Evolutionary conservation across 2,888 invertebrate species (phyloP), one percentile per base, ranked within the genome.

Genomic region (Lamellibrachia columna): DNA sequence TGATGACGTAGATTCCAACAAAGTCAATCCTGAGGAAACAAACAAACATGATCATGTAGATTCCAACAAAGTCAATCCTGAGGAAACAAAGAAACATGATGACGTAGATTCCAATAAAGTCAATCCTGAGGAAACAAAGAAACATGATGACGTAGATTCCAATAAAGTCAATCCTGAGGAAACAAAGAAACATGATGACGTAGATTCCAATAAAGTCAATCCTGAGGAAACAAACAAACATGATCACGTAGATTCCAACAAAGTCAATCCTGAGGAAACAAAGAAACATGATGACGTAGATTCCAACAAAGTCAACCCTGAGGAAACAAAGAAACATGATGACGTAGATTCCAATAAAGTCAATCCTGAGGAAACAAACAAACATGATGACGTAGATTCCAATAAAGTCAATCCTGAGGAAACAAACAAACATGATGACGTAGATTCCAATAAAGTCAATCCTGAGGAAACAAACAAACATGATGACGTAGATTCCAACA

Each of bases 361-460:
- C 28, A 28, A 28, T 28, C 28, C 28, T 28, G 28, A 28, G 28
- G 28, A 28, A 28, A 28, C 28, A 28, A 28, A 94, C 94, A 92
- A 95, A 95, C 95, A 95, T 95, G 92, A 95, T 95, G 92, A 95
- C 95, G 92, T 95, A 95, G 58, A 95, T 94, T 4, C 95, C 95
- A 28, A 95, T 93, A 91, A 94, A 94, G 40, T 40, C 40, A 40
- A 40, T 40, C 40, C 40, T 40, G 40, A 40, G 40, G 40, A 40
- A 40, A 40, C 40, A 40, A 40, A 40, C 1, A 40, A 40, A 40
- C 40, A 40, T 40, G 40, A n/a, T 95, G 92, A 95, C 95, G 92
- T 95, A 95, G 58, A 95, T 94, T 4, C 95, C 95, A 28, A 95
- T 93, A 91, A 94, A 94, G 28, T 28, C 28, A 28, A 28, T 28